Percentiles rank a stretch among this genome's conserved stretches.
Conservation (phyloP, 2,888 invertebrate genomes). For the Aplocera efformata region DNA sequence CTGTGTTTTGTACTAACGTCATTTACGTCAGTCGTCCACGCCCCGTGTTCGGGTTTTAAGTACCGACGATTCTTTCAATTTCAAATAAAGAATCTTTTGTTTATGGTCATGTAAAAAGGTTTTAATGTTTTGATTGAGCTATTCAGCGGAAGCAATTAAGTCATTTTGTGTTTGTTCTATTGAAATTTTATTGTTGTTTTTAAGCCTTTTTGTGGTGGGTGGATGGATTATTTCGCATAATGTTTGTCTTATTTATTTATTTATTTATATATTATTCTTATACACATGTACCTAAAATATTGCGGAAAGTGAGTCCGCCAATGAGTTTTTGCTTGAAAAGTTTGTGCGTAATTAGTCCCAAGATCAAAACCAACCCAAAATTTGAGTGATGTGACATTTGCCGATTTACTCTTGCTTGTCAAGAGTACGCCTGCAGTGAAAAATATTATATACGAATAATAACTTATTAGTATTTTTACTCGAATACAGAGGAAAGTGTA, state of each 20-base stretch:
- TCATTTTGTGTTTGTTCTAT: constrained; percentile 37
- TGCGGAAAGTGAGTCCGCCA: no score
- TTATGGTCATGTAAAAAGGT: constrained; percentile 63
- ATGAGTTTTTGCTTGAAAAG: no score
- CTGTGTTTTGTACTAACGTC: constrained; percentile 63
- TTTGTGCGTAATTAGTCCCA: no score
- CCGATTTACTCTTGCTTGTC: no score
- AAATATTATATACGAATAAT: no score
- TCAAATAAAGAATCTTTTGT: constrained; percentile 65
- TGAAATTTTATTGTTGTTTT: constrained; percentile 12
- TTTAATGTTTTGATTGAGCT: constrained; percentile 59
- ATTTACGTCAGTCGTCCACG: constrained; percentile 62
- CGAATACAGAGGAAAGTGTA: no score
- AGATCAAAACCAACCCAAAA: no score
- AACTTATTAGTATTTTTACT: no score
- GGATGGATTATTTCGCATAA: not conserved
- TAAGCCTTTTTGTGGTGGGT: constrained; percentile 6
- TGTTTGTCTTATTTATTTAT: not conserved
- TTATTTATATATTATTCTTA: no score
- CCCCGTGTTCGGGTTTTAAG: constrained; percentile 47
- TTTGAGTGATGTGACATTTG: no score
- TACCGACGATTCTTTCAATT: constrained; percentile 29
- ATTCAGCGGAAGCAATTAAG: constrained; percentile 69
- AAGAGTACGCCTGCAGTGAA: no score
- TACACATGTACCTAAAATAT: no score